Percentiles rank a stretch among this genome's conserved stretches.
Conservation (phyloP, 2,888 invertebrate species). For the Chaitophorus viminalis region DNA sequence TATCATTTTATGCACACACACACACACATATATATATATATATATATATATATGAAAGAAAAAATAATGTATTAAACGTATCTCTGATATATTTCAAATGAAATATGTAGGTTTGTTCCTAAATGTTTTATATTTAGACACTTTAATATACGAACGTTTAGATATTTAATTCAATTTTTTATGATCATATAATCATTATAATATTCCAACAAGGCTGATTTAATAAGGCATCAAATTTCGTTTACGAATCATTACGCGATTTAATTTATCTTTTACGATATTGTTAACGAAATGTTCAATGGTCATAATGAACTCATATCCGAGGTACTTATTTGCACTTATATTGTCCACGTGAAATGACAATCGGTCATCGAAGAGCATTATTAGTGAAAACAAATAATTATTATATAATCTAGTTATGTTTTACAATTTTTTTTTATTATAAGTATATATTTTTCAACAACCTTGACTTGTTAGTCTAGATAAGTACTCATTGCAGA, state of each 20-base stretch:
- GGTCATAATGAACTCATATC: conserved; percentile 10
- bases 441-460: background rate
- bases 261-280: conserved; percentile 7
- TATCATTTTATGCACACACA: too few species aligned
- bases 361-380: conserved; percentile 20
- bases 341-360: conserved; percentile 22
- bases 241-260: background rate
- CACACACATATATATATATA: too few species aligned
- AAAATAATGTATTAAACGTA: too few species aligned
- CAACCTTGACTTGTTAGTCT: conserved; percentile 13
- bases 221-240: conserved; percentile 23
- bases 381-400: conserved; percentile 19
- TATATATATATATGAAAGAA: too few species aligned
- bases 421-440: conserved; percentile 34
- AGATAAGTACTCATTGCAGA: background rate
- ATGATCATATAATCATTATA: too few species aligned
- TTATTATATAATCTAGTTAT: conserved; percentile 31
- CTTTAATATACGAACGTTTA: background rate
- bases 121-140: too few species aligned
- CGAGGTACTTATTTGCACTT: conserved; percentile 7
- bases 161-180: conserved; percentile 9
- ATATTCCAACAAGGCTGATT: background rate
- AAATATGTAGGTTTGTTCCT: too few species aligned
- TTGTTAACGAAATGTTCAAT: conserved; percentile 6
- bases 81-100: too few species aligned